These are phyloP conservation scores for Periparus ater DNA, from an alignment of 2,797 vertebrate species.

Conservation along the genomic window DNA sequence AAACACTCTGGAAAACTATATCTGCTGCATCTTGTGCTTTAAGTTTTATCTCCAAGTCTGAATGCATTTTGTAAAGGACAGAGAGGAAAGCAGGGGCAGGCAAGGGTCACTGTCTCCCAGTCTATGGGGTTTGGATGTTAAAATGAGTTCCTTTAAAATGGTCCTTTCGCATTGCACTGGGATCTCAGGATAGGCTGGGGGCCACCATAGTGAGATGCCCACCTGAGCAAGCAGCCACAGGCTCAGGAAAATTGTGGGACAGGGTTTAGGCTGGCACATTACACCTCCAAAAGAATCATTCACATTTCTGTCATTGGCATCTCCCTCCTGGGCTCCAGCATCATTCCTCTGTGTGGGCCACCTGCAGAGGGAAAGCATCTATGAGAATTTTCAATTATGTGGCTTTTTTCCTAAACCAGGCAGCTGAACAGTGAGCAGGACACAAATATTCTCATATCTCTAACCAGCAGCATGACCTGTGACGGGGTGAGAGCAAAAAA, in stretches of 20 bases:
- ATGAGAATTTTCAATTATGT: neutral
- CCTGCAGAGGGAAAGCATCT: neutral
- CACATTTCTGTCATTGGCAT: neutral
- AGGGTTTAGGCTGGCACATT: neutral
- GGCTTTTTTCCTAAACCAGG: fast-evolving
- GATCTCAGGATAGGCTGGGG: neutral
- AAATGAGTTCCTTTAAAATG: neutral
- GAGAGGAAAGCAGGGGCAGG: neutral
- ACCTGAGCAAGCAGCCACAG: neutral
- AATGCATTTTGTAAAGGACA: neutral
- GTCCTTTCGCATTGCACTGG: neutral
- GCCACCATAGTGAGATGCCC: neutral
- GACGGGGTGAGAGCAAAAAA: neutral
- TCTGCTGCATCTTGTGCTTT: neutral
- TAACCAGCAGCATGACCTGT: neutral
- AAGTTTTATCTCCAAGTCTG: neutral
- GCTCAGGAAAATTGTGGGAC: neutral
- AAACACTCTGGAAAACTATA: neutral
- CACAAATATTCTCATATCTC: neutral
- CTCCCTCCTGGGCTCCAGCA: neutral
- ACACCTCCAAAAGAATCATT: neutral
- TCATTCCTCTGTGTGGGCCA: neutral
- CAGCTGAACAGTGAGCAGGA: neutral
- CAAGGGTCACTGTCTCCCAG: neutral
- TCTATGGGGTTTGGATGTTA: neutral